Evolutionary conservation across 2,888 invertebrate species (phyloP), one percentile per base, ranked within the genome.

Genomic region (Penaeus monodon): DNA sequence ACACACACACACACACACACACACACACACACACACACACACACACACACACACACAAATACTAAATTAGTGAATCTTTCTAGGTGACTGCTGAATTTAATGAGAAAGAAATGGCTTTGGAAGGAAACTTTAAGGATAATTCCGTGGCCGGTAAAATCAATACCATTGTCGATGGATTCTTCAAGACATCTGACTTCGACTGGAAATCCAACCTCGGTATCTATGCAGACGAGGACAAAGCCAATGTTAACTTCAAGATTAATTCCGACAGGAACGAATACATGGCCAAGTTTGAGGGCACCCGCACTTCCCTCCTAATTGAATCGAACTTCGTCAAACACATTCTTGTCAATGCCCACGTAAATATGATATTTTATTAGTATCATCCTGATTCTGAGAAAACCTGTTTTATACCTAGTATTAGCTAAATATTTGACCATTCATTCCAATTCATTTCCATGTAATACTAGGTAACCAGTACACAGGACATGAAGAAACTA

Each of bases 271-370:
- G 68, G 33, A 57, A 64, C 14, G 38, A 85, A 17, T 87, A 76
- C 38, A 68, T 78, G 4, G 33, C 78, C 64, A 84, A 65, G 38
- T 27, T 87, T 20, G 84, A 88, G 14, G 88, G 70, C 17, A 84
- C 88, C 33, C 49, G 64, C 0, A 74, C 63, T 38, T 85, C 82
- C 33, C 64, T 90, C 29, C 44, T 74, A 0, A 27, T 90, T n/a
- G 83, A 90, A 24, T 65, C 87, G 27, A 85, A 88, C 49, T 33
- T 88, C 33, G 33, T 66, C 44, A 89, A 84, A 27, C 88, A 84
- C 38, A n/a, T 88, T 20, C 20, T 80, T n/a, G 27, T 88, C 17
- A 76, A 88, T 24, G 87, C 87, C 24, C 70, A 88, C 49, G 90
- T 90, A 68, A 81, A 86, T 81, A 7, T 20, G 12, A 17, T 22